Evolutionary conservation across 2,797 vertebrate species (phyloP), one percentile per base, ranked within the genome.

Genomic region (Eupleurogrammus muticus): DNA sequence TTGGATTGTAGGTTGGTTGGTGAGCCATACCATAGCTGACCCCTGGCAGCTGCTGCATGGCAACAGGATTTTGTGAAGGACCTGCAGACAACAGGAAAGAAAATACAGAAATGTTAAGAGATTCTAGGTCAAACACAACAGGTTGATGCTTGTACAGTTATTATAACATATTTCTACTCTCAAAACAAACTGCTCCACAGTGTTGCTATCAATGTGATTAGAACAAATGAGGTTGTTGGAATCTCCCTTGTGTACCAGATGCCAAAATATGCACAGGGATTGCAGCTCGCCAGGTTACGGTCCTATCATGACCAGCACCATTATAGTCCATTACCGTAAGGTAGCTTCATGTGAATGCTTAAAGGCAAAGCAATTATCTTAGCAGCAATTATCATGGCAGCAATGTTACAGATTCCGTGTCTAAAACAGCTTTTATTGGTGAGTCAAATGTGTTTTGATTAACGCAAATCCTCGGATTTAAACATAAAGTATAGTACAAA

Each of bases 1-100:
- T 77, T 68, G 92, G 94, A 73, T 92, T 95, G 11, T 95, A 95
- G 1, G 87, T 83, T 61, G 92, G 92, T 81, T 95, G 95, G 59
- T 86, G 90, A 5, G 79, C 84, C 83, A 94, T 92, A 80, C 85
- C 88, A 47, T 94, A 95, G 75, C 81, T 93, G 81, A 94, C 94
- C 55, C 90, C 83, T 28, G 94, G 90, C 77, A 93, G 94, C 87
- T 96, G 90, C 84, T 95, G 95, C 73, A 96, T 75, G 66, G 79
- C 59, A 38, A 94, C 78, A 50, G 93, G 92, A 85, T 93, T 96
- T 62, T 95, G 96, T 60, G 96, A 94, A 53, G 97, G 97, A 92
- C 97, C 97, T 99, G 82, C 2, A 64, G 64, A 70, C 14, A 12
- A 70, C 11, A 69, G 10, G 13, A 21, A 46, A 19, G 28, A 20